Conservation (phyloP, 2,113 vertebrate genomes). For the Bos taurus region ARS-UCD2.0 NC_037346.1:19080501-19081000, state of each 20-base stretch:
- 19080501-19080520: background rate
- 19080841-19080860: background rate
- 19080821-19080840: background rate
- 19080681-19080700: background rate
- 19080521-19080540: background rate
- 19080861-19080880: background rate
- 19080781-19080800: background rate
- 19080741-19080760: background rate
- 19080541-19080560: background rate
- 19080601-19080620: background rate
- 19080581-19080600: background rate
- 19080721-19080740: background rate
- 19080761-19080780: background rate
- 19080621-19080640: background rate
- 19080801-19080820: no score
- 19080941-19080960: background rate
- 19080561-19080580: background rate
- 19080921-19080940: background rate
- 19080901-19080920: background rate
- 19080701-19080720: background rate
- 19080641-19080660: background rate
- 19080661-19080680: no score
- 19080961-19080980: fast-evolving
- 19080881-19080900: background rate
- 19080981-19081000: background rate